Conservation (phyloP, 2,113 vertebrate species). For the Pseudorhombus dupliciocellatus region DNA sequence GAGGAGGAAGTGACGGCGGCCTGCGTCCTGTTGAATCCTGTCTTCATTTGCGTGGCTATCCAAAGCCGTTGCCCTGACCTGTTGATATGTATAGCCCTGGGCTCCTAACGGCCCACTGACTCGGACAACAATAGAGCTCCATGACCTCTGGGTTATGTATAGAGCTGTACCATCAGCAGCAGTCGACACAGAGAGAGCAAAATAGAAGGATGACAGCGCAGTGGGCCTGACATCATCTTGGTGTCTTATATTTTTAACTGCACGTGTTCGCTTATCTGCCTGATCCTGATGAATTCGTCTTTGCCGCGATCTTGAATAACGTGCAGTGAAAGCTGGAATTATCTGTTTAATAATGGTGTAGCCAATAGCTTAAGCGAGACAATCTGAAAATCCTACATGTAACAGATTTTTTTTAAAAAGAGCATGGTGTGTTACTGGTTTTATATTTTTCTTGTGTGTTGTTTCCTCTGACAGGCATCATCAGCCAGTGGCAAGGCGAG, state of each 20-base stretch:
- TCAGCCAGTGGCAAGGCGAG: conserved; percentile 97
- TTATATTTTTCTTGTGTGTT: conserved; percentile 4
- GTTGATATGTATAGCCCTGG: conserved; percentile 74
- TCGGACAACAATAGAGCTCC: conserved; percentile 68
- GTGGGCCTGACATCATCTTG: conserved; percentile 28
- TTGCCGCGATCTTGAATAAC: background rate
- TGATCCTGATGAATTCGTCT: conserved; percentile 3
- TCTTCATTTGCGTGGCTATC: conserved; percentile 64
- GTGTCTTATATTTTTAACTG: conserved; percentile 30
- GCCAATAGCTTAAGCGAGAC: no score
- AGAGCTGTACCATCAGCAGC: conserved; percentile 33
- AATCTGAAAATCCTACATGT: no score
- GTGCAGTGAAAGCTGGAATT: background rate
- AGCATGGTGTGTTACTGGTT: background rate
- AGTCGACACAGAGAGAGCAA: conserved; percentile 8
- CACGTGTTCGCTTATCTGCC: conserved; percentile 32
- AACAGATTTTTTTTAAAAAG: no score
- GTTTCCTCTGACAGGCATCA: conserved; percentile 82
- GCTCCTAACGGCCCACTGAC: conserved; percentile 47
- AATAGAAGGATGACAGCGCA: conserved; percentile 44
- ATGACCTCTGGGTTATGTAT: conserved; percentile 71
- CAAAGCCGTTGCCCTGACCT: conserved; percentile 66
- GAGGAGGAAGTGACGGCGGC: conserved; percentile 39
- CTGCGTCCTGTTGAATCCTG: conserved; percentile 20
- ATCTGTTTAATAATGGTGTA: background rate